Evolutionary conservation across 2,113 vertebrate genomes (phyloP), one percentile per base, ranked within the genome.

Genomic region (Cyanistes caeruleus): DNA sequence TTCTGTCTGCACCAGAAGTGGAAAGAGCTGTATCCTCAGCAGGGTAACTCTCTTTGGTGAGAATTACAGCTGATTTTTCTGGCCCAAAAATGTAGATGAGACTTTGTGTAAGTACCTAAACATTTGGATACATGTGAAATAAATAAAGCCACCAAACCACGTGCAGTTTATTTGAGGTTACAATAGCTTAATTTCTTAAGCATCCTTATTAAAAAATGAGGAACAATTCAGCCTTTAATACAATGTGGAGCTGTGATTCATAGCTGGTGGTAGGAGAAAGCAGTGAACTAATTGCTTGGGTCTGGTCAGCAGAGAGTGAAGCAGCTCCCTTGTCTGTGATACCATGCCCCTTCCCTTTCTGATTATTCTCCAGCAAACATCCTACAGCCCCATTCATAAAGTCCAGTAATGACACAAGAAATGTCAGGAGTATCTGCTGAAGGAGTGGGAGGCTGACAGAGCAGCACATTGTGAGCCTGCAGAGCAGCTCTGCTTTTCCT

Each of bases 301-400:
- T 94, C 91, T 96, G 95, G 92, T 91, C 91, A 96, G 87, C 92
- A 84, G 94, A 83, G 75, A 94, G 84, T 88, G 94, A 97, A 94
- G 92, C 88, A 76, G 75, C 62, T 94, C 91, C 74, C 94, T 95
- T 92, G 83, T 96, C 91, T 20, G n/a, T 93, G 96, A 94, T 90
- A 69, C 92, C 62, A 59, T 90, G 94, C 59, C 92, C 92, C 82
- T 88, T 95, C 92, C 94, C 89, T 96, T 97, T 95, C 95, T 95
- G 96, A 96, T 95, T 90, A 86, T 93, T 97, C 95, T 94, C 93
- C 97, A 97, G 95, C 91, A 96, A 97, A 95, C 94, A 90, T 93
- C 97, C 97, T 97, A 94, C 53, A 58, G 93, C 81, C 95, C 97
- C 97, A 98, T 98, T 98, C 98, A 98, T 97, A 94, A 97, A 97